phyloP scores from a whole-genome alignment of 2,797 vertebrate species.

The Sebastes oblongus region DNA sequence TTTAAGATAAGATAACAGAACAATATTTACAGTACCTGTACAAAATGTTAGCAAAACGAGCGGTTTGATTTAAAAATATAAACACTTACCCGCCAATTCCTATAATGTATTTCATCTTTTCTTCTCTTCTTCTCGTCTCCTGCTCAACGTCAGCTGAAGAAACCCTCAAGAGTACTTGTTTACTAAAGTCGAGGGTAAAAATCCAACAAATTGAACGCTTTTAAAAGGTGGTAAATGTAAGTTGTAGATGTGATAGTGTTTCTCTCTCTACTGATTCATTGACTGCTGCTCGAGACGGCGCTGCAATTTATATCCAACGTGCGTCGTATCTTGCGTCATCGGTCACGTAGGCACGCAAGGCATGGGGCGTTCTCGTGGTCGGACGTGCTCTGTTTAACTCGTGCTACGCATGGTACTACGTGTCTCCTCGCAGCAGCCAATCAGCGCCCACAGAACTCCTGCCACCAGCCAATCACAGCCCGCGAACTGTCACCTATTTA shows the following conservation, averaged over 20 bases:
- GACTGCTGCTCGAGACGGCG: accelerated
- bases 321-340: slow-evolving; percentile 21
- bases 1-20: background rate
- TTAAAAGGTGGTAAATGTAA: background rate
- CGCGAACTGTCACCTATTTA: background rate
- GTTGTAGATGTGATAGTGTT: accelerated
- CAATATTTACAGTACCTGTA: background rate
- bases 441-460: background rate
- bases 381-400: background rate
- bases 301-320: slow-evolving; percentile 1
- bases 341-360: background rate
- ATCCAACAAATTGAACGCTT: background rate
- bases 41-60: background rate
- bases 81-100: slow-evolving; percentile 92
- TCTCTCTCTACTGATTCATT: background rate
- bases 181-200: background rate
- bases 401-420: background rate
- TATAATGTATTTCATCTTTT: slow-evolving; percentile 88
- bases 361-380: slow-evolving; percentile 5
- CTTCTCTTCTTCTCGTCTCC: slow-evolving; percentile 4
- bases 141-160: slow-evolving; percentile 1
- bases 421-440: slow-evolving; percentile 29
- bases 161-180: background rate
- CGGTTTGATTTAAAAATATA: background rate
- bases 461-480: slow-evolving; percentile 35